These are phyloP conservation scores for Ormyrus rosae DNA, from an alignment of 2,888 invertebrate genomes.

Conservation along the genomic window DNA sequence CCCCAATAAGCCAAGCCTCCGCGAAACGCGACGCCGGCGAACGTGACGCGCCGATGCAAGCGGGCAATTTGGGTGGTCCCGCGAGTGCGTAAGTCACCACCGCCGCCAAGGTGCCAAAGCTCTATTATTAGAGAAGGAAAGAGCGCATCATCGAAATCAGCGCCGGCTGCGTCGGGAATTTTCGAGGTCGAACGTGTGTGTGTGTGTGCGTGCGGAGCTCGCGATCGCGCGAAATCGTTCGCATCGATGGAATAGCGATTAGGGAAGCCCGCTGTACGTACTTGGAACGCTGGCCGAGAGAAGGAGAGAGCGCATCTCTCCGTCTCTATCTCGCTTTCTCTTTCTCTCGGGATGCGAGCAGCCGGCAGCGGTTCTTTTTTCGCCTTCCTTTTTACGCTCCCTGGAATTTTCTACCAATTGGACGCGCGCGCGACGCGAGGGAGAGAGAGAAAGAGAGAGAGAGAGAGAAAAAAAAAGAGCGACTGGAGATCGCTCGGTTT, in stretches of 20 bases:
- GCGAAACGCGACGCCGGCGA: background rate
- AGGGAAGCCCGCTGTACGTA: constrained; percentile 10
- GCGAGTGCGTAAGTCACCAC: constrained; percentile 51
- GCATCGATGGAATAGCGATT: constrained; percentile 43
- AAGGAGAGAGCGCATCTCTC: background rate
- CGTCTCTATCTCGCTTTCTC: background rate
- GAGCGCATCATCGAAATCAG: background rate
- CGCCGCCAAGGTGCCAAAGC: constrained; percentile 63
- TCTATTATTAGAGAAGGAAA: constrained; percentile 69
- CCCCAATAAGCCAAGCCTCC: background rate
- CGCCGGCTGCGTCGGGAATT: too few relatives aligned
- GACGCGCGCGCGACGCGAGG: too few relatives aligned
- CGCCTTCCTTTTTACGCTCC: background rate
- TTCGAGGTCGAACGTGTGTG: background rate
- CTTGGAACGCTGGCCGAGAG: background rate
- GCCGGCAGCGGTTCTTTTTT: background rate
- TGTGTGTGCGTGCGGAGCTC: constrained; percentile 12
- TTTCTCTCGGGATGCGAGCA: constrained; percentile 4
- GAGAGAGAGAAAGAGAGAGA: too few relatives aligned
- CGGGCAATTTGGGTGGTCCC: constrained; percentile 67
- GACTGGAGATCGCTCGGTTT: too few relatives aligned
- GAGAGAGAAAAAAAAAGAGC: too few relatives aligned
- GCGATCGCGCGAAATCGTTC: constrained; percentile 61
- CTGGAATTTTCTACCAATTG: too few relatives aligned
- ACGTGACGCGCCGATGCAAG: constrained; percentile 37